These are phyloP conservation scores for Ricordea florida DNA, from an alignment of 92 coral and sea anemone species.

Conservation along the genomic window DNA sequence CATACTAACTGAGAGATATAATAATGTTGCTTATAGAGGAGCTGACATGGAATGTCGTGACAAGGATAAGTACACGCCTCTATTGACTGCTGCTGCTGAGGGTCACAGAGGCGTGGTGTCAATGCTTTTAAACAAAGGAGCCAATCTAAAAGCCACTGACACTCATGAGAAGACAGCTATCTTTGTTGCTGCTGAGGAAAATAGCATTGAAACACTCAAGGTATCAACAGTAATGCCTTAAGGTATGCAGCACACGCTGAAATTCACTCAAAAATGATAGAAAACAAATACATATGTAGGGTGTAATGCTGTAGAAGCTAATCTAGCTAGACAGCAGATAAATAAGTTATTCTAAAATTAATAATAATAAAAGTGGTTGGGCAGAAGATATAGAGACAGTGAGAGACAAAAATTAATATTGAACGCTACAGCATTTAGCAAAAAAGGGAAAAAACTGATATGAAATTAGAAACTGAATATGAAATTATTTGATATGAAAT, in stretches of 20 bases:
- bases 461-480: too few species aligned
- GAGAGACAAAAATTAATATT: too few species aligned
- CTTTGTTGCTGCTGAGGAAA: constrained; percentile 90
- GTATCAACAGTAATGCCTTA: constrained; percentile 21
- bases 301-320: neutral
- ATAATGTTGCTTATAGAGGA: constrained; percentile 54
- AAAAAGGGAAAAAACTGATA: too few species aligned
- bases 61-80: constrained; percentile 91
- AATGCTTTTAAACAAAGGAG: constrained; percentile 65
- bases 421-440: too few species aligned
- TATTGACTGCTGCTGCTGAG: constrained; percentile 71
- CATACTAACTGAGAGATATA: neutral
- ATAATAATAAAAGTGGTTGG: too few species aligned
- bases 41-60: constrained; percentile 88
- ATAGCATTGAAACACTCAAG: constrained; percentile 77
- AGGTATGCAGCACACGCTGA: neutral
- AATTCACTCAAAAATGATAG: neutral
- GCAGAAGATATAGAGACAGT: too few species aligned
- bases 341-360: too few species aligned
- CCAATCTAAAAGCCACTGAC: constrained; percentile 67
- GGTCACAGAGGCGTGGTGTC: constrained; percentile 70
- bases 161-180: constrained; percentile 81
- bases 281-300: neutral
- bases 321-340: too few species aligned
- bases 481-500: too few species aligned